phyloP scores from a whole-genome alignment of 2,797 vertebrate species.

The Sebastiscus albofasciatus region DNA sequence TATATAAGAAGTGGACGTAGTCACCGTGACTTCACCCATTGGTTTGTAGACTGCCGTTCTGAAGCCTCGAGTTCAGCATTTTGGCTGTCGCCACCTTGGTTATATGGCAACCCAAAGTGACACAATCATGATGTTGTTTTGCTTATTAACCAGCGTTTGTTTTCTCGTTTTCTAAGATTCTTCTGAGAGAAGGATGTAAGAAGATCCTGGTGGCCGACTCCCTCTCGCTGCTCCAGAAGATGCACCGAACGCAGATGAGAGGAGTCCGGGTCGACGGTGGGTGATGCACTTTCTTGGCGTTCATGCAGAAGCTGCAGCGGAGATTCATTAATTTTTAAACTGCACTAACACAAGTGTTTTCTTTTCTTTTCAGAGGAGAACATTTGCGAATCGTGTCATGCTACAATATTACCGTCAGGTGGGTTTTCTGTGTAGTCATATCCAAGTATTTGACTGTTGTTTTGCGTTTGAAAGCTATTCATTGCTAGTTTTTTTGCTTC shows the following conservation, averaged over 20 bases:
- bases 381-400: constrained; percentile 94
- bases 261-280: constrained; percentile 93
- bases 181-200: constrained; percentile 97
- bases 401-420: constrained; percentile 95
- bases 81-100: fast-evolving
- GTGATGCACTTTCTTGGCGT: constrained; percentile 27
- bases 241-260: constrained; percentile 96
- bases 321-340: not conserved
- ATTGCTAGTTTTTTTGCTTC: not conserved
- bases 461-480: not conserved
- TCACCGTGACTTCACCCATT: too few relatives aligned
- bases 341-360: not conserved
- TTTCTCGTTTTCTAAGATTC: constrained; percentile 83
- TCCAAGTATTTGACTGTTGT: not conserved
- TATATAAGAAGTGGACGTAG: too few relatives aligned
- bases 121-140: not conserved
- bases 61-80: too few relatives aligned
- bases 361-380: constrained; percentile 89
- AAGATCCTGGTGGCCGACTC: constrained; percentile 98
- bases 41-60: too few relatives aligned
- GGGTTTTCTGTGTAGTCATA: constrained; percentile 11
- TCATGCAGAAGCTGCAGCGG: not conserved
- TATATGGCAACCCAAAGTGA: fast-evolving
- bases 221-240: constrained; percentile 95
- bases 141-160: not conserved